Percentiles rank a stretch among this genome's conserved stretches.
phyloP scores from a whole-genome alignment of 2,888 invertebrate genomes.

The Nesidiocoris tenuis region DNA sequence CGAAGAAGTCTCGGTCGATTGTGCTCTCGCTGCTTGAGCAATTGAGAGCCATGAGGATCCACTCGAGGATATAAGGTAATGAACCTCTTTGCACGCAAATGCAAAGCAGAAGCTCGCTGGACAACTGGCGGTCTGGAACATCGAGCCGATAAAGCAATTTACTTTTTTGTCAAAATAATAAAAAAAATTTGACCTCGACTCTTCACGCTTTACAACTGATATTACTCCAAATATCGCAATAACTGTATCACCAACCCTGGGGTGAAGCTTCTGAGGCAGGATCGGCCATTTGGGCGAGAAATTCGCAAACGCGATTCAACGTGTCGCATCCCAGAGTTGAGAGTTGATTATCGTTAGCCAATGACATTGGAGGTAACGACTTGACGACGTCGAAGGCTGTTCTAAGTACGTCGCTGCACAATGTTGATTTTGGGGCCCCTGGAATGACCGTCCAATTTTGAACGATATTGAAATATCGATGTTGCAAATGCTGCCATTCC shows the following conservation, averaged over 20 bases:
- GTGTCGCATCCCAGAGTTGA: constrained; percentile 59
- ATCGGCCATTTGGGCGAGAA: constrained; percentile 59
- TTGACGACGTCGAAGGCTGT: constrained; percentile 61
- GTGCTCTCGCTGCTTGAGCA: constrained; percentile 51
- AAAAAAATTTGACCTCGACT: too few relatives aligned
- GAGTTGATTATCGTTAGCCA: constrained; percentile 62
- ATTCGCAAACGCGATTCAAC: constrained; percentile 60
- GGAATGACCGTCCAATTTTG: too few relatives aligned
- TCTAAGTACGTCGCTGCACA: constrained; percentile 62
- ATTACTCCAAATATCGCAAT: too few relatives aligned
- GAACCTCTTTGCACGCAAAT: constrained; percentile 63
- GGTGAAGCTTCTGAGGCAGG: constrained; percentile 58
- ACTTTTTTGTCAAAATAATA: too few relatives aligned
- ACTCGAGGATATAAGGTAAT: constrained; percentile 61
- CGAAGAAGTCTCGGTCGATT: constrained; percentile 46
- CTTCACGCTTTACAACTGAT: too few relatives aligned
- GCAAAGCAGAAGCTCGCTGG: constrained; percentile 60
- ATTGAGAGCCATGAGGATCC: constrained; percentile 63
- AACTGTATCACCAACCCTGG: constrained; percentile 54
- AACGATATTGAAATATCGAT: too few relatives aligned
- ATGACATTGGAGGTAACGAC: constrained; percentile 61
- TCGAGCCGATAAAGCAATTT: too few relatives aligned
- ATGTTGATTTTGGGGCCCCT: constrained; percentile 54
- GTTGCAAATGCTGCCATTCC: too few relatives aligned
- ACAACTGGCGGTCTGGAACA: constrained; percentile 54